Evolutionary conservation across 2,888 invertebrate species (phyloP).

Genomic region (Scaptomyza caliginosa): DNA sequence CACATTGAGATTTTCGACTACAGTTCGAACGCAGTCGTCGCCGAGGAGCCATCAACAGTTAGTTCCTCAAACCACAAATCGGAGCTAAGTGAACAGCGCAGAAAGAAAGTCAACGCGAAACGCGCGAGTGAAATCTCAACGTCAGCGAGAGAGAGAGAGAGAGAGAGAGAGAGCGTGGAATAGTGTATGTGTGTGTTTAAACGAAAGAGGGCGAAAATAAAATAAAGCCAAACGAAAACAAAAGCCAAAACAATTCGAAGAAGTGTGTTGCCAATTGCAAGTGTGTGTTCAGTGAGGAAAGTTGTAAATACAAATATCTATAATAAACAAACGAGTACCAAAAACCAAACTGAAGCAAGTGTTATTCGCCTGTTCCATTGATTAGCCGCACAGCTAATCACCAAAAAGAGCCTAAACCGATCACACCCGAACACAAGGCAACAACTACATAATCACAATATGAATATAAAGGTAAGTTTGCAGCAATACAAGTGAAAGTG

Average conservation of each 20-base stretch:
- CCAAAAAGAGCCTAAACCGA: conserved; percentile 13
- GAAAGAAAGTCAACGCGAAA: conserved; percentile 66
- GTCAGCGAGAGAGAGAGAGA: not conserved
- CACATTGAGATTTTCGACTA: conserved; percentile 55
- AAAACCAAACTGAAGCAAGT: conserved; percentile 21
- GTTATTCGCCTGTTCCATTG: conserved; percentile 24
- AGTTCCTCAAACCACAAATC: not conserved
- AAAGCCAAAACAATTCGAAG: conserved; percentile 56
- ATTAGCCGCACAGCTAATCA: conserved; percentile 57
- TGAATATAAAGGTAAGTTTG: conserved; percentile 66
- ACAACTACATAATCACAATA: conserved; percentile 4
- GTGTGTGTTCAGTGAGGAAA: conserved; percentile 64
- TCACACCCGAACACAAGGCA: conserved; percentile 2
- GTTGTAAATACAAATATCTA: conserved; percentile 39
- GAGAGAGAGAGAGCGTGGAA: not conserved
- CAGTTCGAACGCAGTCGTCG: conserved; percentile 76
- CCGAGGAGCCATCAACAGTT: conserved; percentile 61
- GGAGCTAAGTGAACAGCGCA: conserved; percentile 29
- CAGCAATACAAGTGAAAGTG: conserved; percentile 56
- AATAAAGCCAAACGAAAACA: conserved; percentile 35
- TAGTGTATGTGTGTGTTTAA: conserved; percentile 13
- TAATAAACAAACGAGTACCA: conserved; percentile 6
- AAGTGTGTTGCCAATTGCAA: conserved; percentile 52
- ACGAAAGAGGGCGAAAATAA: conserved; percentile 23
- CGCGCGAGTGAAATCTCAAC: conserved; percentile 70